These are phyloP conservation scores for Cyclina sinensis DNA, from an alignment of 1,140 invertebrate species.

Conservation along the genomic window DNA sequence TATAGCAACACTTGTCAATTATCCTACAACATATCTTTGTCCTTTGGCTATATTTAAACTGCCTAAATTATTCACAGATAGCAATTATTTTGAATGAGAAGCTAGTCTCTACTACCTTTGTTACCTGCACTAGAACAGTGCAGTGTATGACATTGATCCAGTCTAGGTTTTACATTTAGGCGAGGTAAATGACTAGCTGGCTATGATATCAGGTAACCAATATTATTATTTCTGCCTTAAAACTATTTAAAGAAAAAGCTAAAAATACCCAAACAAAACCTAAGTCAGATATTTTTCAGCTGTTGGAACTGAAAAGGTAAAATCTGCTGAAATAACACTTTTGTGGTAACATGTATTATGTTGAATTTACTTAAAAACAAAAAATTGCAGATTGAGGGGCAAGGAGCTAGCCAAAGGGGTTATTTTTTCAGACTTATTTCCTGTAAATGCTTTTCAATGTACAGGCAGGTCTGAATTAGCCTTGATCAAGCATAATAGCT, in stretches of 20 bases:
- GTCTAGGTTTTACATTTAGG: not conserved
- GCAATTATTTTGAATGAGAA: not conserved
- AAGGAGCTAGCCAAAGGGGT: too few species aligned
- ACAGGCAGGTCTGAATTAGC: too few species aligned
- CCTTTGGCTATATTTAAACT: constrained; percentile 1
- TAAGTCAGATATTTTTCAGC: not conserved
- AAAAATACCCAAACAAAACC: constrained; percentile 1
- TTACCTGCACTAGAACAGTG: not conserved
- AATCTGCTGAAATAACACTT: too few species aligned
- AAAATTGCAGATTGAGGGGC: too few species aligned
- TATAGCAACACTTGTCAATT: constrained; percentile 20
- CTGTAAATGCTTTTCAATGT: too few species aligned
- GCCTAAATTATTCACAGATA: not conserved
- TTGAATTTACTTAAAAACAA: too few species aligned
- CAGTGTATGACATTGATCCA: not conserved
- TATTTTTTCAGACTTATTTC: too few species aligned
- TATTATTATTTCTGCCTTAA: constrained; percentile 3
- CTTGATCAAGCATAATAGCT: too few species aligned
- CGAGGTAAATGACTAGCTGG: not conserved
- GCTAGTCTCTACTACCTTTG: not conserved
- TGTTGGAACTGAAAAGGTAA: too few species aligned
- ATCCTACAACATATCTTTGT: not conserved
- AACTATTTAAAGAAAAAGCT: not conserved
- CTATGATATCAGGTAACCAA: not conserved
- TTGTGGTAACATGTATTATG: too few species aligned